phyloP scores from a whole-genome alignment of 2,113 vertebrate species.

The Pionites leucogaster region DNA sequence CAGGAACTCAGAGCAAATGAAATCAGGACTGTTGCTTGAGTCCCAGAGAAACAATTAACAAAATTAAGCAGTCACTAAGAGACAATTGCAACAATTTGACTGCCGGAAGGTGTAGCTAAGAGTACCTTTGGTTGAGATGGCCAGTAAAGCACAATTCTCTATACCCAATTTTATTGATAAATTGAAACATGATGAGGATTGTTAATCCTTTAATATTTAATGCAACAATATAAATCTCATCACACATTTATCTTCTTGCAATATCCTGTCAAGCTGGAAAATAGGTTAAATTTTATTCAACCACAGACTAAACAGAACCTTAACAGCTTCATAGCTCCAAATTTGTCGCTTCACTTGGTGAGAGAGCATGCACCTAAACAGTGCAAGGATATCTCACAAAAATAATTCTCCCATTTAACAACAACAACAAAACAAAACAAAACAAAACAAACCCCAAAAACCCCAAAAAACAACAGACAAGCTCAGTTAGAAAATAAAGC shows the following conservation, averaged over 20 bases:
- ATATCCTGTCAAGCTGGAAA: not conserved
- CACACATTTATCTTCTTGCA: not conserved
- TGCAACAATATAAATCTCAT: not conserved
- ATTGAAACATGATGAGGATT: not conserved
- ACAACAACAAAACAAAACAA: not conserved
- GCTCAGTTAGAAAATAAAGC: not conserved
- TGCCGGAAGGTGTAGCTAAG: constrained; percentile 35
- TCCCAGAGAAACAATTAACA: not conserved
- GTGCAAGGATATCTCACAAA: not conserved
- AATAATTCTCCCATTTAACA: not conserved
- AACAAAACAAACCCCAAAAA: too few relatives aligned
- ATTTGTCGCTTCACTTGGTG: not conserved
- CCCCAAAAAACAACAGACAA: not conserved
- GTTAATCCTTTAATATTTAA: not conserved
- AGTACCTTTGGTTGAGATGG: not conserved
- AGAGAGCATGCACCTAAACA: not conserved
- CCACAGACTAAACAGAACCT: not conserved
- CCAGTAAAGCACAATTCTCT: not conserved
- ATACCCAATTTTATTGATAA: not conserved
- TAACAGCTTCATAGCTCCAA: not conserved
- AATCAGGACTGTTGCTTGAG: not conserved
- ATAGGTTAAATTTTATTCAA: not conserved
- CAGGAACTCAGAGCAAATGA: not conserved
- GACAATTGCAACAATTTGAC: not conserved
- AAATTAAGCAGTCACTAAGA: not conserved